Evolutionary conservation across 2,113 vertebrate species (phyloP).

Genomic region (Vulpes ferrilata): DNA sequence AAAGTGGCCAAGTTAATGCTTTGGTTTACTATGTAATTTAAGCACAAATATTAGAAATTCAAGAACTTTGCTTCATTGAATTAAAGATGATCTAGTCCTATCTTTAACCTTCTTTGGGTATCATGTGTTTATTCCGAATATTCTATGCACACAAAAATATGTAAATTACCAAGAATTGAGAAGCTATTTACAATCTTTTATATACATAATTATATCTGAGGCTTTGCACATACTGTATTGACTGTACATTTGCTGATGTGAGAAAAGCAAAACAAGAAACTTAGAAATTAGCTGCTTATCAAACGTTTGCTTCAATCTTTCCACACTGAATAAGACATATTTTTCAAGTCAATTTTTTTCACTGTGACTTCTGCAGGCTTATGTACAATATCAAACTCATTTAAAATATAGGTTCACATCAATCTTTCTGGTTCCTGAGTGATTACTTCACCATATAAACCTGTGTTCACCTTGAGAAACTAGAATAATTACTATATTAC

Average conservation of each 20-base stretch:
- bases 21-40: slow-evolving; percentile 30
- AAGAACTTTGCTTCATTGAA: slow-evolving; percentile 46
- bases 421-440: not conserved
- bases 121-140: slow-evolving; percentile 43
- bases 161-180: slow-evolving; percentile 34
- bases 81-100: slow-evolving; percentile 28
- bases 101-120: slow-evolving; percentile 31
- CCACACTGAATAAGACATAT: slow-evolving; percentile 25
- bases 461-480: not conserved
- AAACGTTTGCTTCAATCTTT: slow-evolving; percentile 36
- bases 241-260: slow-evolving; percentile 72
- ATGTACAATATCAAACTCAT: not conserved
- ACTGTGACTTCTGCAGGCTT: not conserved
- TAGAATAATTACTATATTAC: not conserved
- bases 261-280: slow-evolving; percentile 66
- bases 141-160: slow-evolving; percentile 66
- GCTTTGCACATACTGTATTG: slow-evolving; percentile 59
- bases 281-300: slow-evolving; percentile 59
- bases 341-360: slow-evolving; percentile 61
- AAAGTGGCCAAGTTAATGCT: not conserved
- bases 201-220: slow-evolving; percentile 59
- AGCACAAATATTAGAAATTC: slow-evolving; percentile 19
- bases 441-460: not conserved
- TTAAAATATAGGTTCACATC: not conserved
- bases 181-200: slow-evolving; percentile 66